These are phyloP conservation scores for Bombus pascuorum DNA, from an alignment of 1,140 invertebrate genomes.

Conservation along the genomic window DNA sequence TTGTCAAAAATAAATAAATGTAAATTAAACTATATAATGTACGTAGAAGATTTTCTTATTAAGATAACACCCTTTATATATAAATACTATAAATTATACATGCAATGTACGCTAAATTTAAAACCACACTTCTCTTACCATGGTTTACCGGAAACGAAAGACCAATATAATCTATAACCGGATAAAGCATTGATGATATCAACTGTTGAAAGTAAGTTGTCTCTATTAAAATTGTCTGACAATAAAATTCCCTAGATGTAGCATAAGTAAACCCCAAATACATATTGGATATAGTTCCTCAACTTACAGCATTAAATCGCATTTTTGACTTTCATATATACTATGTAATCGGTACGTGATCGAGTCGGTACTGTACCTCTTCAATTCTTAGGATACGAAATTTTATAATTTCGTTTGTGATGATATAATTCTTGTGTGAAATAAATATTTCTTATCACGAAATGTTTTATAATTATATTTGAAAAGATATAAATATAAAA, in stretches of 20 bases:
- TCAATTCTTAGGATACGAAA: neutral
- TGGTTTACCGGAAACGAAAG: slow-evolving; percentile 72
- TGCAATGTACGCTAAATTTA: neutral
- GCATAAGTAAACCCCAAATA: neutral
- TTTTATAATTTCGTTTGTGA: neutral
- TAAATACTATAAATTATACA: neutral
- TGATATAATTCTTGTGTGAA: neutral
- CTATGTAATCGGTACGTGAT: neutral
- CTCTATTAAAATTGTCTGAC: neutral
- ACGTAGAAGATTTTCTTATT: neutral
- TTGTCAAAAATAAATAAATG: neutral
- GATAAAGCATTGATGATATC: slow-evolving; percentile 6
- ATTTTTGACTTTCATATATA: neutral
- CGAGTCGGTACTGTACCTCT: neutral
- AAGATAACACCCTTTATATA: neutral
- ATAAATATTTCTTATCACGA: neutral
- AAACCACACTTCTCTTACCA: slow-evolving; percentile 65
- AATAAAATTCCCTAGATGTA: slow-evolving; percentile 6
- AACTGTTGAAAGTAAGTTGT: slow-evolving; percentile 1
- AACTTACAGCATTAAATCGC: neutral
- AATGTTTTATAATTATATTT: neutral
- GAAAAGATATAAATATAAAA: neutral
- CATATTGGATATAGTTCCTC: neutral
- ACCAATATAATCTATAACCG: slow-evolving; percentile 22
- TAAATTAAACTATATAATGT: neutral